phyloP scores from a whole-genome alignment of 2,888 invertebrate genomes.

The Scaptomyza tumidula region DNA sequence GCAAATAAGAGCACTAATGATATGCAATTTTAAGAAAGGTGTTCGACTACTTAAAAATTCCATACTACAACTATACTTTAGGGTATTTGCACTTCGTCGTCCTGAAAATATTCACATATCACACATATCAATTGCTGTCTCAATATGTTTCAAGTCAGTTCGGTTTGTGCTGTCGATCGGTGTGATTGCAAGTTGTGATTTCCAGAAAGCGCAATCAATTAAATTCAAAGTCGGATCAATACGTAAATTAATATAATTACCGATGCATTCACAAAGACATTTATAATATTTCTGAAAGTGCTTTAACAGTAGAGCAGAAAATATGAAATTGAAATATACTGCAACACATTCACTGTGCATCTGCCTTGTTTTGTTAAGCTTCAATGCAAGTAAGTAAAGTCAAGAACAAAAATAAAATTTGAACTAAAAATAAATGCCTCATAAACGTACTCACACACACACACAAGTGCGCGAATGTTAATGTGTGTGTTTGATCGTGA shows the following conservation, averaged over 20 bases:
- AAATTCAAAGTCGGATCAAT: slow-evolving; percentile 8
- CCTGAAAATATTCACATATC: too few relatives aligned
- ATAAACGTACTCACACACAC: neutral
- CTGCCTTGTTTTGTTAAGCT: slow-evolving; percentile 19
- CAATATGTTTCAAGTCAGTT: slow-evolving; percentile 47
- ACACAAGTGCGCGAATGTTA: neutral
- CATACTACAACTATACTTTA: neutral
- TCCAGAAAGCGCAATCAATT: slow-evolving; percentile 13
- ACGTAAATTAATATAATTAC: neutral
- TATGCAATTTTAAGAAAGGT: neutral
- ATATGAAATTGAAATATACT: slow-evolving; percentile 21
- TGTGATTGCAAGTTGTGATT: slow-evolving; percentile 23
- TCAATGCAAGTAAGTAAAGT: slow-evolving; percentile 62
- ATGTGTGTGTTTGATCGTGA: slow-evolving; percentile 7
- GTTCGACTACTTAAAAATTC: neutral
- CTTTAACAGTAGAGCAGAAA: neutral
- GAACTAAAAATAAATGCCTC: slow-evolving; percentile 14
- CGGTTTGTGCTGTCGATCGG: slow-evolving; percentile 48
- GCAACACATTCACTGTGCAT: slow-evolving; percentile 24
- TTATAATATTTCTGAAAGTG: neutral
- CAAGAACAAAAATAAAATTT: slow-evolving; percentile 34
- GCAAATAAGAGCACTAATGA: neutral
- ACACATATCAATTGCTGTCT: slow-evolving; percentile 9
- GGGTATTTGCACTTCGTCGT: too few relatives aligned
- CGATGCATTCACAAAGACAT: neutral